phyloP scores from a whole-genome alignment of 2,113 vertebrate species.

The Orthochromis malagaraziensis region DNA sequence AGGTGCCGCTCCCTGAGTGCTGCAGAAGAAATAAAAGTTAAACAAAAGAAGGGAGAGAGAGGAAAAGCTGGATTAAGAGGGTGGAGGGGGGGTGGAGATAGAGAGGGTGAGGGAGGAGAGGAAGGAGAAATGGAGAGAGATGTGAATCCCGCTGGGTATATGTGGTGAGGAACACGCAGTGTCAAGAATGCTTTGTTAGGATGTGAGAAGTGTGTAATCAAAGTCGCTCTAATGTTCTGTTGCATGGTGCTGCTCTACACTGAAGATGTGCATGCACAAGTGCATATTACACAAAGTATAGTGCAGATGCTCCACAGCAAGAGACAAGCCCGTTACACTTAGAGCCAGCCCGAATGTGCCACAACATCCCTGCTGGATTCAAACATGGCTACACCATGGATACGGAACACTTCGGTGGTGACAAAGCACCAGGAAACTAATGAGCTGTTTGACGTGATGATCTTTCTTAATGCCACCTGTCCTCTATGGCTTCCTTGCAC shows the following conservation, averaged over 20 bases:
- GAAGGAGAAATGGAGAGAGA: not conserved
- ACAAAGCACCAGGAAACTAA: conserved; percentile 58
- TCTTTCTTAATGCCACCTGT: conserved; percentile 30
- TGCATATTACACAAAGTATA: conserved; percentile 33
- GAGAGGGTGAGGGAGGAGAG: not conserved
- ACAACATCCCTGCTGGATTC: conserved; percentile 12
- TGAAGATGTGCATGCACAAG: conserved; percentile 31
- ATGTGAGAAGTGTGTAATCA: conserved; percentile 51
- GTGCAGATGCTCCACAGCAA: conserved; percentile 31
- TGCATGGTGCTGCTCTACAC: conserved; percentile 9
- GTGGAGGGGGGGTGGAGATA: not conserved
- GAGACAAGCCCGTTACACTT: not conserved
- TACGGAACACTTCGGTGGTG: conserved; percentile 35
- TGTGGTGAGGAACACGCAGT: conserved; percentile 1
- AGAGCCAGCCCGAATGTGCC: conserved; percentile 6
- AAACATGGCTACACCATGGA: not conserved
- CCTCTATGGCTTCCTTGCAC: not conserved
- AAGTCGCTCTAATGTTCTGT: conserved; percentile 52
- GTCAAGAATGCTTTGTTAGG: conserved; percentile 51
- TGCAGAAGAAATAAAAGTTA: conserved; percentile 53
- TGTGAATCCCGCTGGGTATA: conserved; percentile 14
- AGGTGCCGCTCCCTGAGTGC: conserved; percentile 61
- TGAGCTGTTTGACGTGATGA: conserved; percentile 55
- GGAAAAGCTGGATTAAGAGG: not conserved
- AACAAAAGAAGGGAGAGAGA: conserved; percentile 23